phyloP scores from a whole-genome alignment of 2,797 vertebrate species.

The Acropternis orthonyx region DNA sequence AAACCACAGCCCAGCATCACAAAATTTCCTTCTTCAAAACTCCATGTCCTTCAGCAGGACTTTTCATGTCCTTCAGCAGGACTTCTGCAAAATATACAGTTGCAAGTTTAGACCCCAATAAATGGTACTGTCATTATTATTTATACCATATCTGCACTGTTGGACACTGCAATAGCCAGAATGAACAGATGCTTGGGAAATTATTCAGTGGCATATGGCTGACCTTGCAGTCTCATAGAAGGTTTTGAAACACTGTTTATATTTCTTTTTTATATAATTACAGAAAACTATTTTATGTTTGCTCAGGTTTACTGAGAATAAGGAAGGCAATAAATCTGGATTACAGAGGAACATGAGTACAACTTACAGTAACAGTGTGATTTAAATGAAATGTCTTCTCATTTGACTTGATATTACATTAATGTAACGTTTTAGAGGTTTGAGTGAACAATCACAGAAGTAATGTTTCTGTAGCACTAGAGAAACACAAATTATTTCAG shows the following conservation, averaged over 20 bases:
- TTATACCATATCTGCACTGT: not conserved
- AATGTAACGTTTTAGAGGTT: not conserved
- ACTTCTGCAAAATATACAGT: not conserved
- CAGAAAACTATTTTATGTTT: conserved; percentile 6
- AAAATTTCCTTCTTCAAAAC: not conserved
- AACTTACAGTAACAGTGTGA: not conserved
- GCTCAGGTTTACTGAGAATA: not conserved
- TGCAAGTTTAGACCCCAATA: not conserved
- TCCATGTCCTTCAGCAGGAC: not conserved
- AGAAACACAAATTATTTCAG: not conserved
- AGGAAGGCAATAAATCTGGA: conserved; percentile 4
- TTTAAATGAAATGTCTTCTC: not conserved
- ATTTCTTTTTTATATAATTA: conserved; percentile 24
- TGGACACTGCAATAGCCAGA: not conserved
- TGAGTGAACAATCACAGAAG: not conserved
- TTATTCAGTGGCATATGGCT: not conserved
- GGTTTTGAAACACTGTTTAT: conserved; percentile 3
- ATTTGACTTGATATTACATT: not conserved
- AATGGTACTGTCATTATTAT: not conserved
- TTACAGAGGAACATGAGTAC: not conserved
- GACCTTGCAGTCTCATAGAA: conserved; percentile 4
- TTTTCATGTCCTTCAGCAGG: not conserved
- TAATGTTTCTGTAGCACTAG: not conserved
- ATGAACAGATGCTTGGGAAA: conserved; percentile 9
- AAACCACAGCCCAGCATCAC: not conserved